These are phyloP conservation scores for Acheta domesticus DNA, from an alignment of 2,888 invertebrate genomes.

Conservation along the genomic window DNA sequence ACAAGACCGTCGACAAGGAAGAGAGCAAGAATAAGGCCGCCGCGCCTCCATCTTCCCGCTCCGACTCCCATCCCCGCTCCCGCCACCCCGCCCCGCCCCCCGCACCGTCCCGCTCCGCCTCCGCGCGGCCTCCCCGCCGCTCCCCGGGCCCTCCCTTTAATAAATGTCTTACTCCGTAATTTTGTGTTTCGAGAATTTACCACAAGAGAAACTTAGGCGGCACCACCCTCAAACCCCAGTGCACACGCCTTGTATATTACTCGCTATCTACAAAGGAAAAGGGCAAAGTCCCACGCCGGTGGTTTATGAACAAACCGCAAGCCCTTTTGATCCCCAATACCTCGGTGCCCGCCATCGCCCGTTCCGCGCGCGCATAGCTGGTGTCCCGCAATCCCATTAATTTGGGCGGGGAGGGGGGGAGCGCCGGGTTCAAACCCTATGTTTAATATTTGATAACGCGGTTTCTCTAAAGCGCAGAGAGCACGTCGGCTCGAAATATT, in stretches of 20 bases:
- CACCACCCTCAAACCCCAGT: background rate
- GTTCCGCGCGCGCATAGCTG: constrained; percentile 1
- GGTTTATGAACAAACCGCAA: constrained; percentile 1
- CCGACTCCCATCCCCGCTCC: background rate
- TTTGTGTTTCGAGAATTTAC: constrained; percentile 10
- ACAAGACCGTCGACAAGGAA: no score
- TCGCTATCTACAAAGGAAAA: constrained; percentile 7
- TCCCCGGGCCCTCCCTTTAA: background rate
- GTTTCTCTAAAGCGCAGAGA: background rate
- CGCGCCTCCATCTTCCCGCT: no score
- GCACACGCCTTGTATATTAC: background rate
- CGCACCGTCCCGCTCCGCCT: background rate
- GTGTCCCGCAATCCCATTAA: constrained; percentile 10
- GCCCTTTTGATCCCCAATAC: background rate
- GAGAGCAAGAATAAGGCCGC: no score
- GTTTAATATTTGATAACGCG: constrained; percentile 18
- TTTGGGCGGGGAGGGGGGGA: background rate
- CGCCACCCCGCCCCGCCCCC: background rate
- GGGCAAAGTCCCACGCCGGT: background rate
- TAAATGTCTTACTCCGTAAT: constrained; percentile 18
- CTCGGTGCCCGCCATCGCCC: background rate
- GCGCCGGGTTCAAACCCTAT: background rate
- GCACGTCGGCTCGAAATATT: background rate
- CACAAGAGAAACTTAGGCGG: background rate
- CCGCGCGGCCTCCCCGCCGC: background rate